A percentile compares a stretch with the other conserved stretches of the same genome.
These are phyloP conservation scores for Tetragonula clypearis DNA, from an alignment of 1,140 invertebrate species.

Conservation along the genomic window DNA sequence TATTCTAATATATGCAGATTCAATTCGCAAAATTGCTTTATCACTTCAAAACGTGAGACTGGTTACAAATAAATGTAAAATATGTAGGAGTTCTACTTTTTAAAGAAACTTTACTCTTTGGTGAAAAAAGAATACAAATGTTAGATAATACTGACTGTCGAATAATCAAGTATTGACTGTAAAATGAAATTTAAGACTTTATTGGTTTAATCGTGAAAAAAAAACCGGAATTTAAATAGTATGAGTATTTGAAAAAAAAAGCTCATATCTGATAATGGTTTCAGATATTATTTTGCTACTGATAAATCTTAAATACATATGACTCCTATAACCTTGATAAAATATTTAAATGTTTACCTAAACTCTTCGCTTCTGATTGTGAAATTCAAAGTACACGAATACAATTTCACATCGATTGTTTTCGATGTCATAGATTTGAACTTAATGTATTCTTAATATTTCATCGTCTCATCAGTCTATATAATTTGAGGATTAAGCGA, in stretches of 20 bases:
- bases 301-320: neutral
- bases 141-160: neutral
- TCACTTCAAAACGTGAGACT: neutral
- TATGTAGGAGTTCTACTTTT: neutral
- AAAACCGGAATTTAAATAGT: neutral
- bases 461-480: neutral
- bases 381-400: conserved; percentile 42
- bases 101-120: neutral
- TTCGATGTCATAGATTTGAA: conserved; percentile 3
- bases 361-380: conserved; percentile 43
- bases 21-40: neutral
- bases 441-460: neutral
- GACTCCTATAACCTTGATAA: conserved; percentile 4
- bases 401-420: neutral
- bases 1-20: neutral
- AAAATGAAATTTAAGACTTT: neutral
- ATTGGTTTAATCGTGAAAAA: neutral
- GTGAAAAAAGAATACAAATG: neutral
- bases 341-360: conserved; percentile 41
- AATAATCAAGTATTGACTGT: neutral
- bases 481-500: neutral
- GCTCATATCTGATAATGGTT: neutral
- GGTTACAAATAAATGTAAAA: neutral
- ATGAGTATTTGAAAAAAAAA: neutral
- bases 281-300: neutral